Base-by-base conservation (phyloP, 2,113 vertebrate species). In the Chloroceryle aenea region DNA sequence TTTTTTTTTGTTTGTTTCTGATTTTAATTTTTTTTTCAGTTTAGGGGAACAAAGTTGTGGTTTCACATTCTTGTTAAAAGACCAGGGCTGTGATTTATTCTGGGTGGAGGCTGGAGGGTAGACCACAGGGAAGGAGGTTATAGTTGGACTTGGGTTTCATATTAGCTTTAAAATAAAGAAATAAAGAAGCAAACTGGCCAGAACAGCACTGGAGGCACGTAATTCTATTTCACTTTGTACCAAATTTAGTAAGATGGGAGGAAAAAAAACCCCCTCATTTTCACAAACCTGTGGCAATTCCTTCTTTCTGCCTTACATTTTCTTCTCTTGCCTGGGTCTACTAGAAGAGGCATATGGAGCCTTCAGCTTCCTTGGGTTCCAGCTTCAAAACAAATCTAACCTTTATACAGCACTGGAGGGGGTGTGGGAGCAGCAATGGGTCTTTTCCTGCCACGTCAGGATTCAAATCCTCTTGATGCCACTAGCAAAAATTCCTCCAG, bases 71-170 rank as follows among this genome's bases (percentile, higher is more conserved):
- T 84, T 58, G 32, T 62, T 84, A 42, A 77, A 81, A 81, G 71
- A 72, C 30, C 27, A 52, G 56, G 56, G 40, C 53, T 77, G 68
- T 72, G 89, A 92, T 92, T 94, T 94, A 94, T 95, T 87, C 78
- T 53, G 53, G 52, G 83, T 30, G 36, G 78, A 87, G 73, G 34
- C 45, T 84, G 42, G 56, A n/a, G 45, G 45, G 34, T 68, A 29
- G 42, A 47, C 36, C 27, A 72, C 25, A 32, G 62, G 68, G 73
- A 75, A 90, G 47, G n/a, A 67, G 77, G 47, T 87, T 87, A 42
- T 40, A 72, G 94, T 58, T 71, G 77, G 58, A 58, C 77, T 84
- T 83, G 34, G 55, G 61, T 83, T 91, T 75, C 69, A 55, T 40
- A 74, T 25, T 62, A 61, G 63, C n/a, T 83, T 89, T 72, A 34